phyloP scores from a whole-genome alignment of 2,113 vertebrate genomes.

The Pterocles burchelli region DNA sequence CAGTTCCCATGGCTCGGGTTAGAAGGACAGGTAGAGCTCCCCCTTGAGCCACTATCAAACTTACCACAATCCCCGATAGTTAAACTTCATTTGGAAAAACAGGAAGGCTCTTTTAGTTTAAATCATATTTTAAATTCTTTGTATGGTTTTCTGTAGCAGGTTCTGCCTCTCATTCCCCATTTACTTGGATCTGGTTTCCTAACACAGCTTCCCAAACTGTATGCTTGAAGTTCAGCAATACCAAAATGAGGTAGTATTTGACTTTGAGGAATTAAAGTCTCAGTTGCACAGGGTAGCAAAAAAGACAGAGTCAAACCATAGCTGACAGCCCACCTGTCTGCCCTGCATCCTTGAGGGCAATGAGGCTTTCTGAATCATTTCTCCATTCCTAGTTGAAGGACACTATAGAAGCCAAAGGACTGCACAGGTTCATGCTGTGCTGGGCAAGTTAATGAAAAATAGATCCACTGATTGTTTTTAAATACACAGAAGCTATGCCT shows the following conservation, averaged over 20 bases:
- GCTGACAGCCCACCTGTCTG: neutral
- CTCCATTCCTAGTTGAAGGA: neutral
- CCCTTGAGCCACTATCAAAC: neutral
- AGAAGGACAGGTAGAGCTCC: neutral
- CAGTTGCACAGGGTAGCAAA: neutral
- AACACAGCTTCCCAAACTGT: neutral
- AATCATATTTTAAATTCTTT: neutral
- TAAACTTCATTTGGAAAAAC: neutral
- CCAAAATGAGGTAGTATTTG: neutral
- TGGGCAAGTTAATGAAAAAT: neutral
- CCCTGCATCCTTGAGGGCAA: neutral
- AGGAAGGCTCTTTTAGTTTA: neutral
- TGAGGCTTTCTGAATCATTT: neutral
- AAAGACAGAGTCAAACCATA: neutral
- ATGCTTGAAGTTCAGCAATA: neutral
- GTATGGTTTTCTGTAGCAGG: neutral
- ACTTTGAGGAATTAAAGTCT: neutral
- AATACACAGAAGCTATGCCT: neutral
- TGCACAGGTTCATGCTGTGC: neutral
- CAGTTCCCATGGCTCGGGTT: neutral
- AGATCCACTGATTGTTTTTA: neutral
- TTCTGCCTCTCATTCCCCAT: neutral
- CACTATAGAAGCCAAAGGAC: neutral
- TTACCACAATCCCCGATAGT: neutral
- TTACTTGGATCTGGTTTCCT: neutral